These are phyloP conservation scores for Gopherus evgoodei DNA, from an alignment of 2,113 vertebrate genomes.

Conservation along the genomic window DNA sequence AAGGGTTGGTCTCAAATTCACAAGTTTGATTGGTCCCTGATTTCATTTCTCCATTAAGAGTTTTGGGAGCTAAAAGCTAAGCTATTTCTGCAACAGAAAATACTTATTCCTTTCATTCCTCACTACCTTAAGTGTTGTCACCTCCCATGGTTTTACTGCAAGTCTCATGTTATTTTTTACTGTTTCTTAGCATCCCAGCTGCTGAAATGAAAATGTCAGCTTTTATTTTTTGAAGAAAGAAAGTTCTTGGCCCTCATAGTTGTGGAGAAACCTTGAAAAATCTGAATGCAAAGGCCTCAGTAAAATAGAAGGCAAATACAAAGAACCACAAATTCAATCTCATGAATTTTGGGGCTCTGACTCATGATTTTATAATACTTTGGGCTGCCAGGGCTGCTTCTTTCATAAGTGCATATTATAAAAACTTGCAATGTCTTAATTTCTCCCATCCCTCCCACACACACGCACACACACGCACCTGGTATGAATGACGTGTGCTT, in stretches of 20 bases:
- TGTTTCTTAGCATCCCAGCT: background rate
- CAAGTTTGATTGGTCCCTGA: background rate
- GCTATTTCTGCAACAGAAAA: background rate
- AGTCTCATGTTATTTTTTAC: background rate
- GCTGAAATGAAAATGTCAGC: background rate
- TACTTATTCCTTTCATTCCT: background rate
- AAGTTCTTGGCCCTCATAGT: background rate
- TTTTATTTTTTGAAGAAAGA: background rate
- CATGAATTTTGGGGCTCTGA: background rate
- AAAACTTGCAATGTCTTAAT: background rate
- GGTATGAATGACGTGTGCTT: too few species aligned
- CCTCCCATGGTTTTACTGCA: background rate
- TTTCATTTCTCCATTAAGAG: background rate
- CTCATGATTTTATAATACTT: background rate
- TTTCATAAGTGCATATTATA: background rate
- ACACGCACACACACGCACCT: too few species aligned
- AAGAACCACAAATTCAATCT: background rate
- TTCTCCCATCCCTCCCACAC: too few species aligned
- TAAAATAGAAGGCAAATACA: background rate
- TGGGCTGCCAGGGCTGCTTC: background rate
- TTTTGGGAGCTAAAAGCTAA: background rate
- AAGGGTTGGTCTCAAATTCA: background rate
- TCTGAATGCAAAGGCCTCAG: background rate
- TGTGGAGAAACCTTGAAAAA: background rate
- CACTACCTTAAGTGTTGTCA: background rate